Evolutionary conservation across 2,797 vertebrate genomes (phyloP), one percentile per base, ranked within the genome.

Genomic region (Silurus lanzhouensis): DNA sequence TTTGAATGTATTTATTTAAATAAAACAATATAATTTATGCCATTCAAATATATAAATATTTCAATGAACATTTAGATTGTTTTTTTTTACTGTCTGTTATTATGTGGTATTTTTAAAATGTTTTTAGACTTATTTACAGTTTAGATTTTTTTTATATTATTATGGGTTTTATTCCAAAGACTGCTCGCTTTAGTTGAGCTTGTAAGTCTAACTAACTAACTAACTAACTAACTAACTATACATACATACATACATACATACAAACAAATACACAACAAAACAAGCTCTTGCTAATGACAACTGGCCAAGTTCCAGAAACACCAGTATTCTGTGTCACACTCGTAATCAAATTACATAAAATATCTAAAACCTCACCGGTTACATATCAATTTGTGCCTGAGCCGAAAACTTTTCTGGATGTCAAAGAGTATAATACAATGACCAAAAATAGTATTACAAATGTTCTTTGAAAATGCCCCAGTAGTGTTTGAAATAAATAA

Each of bases 341-440:
- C 44, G 48, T 17, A 12, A 46, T 10, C 38, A 46, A 12, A 72
- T 72, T 72, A 48, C 12, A 48, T 46, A 3, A 48, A 48, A 72
- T 46, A 22, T 72, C 38, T 0, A 38, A 38, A 38, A 38, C 3
- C 38, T 83, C 86, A 90, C 89, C 84, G 81, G 85, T 84, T 38
- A 88, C 87, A 78, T 81, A 83, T 13, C 38, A 88, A 83, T 85
- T 86, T 83, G 89, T 90, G 17, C 89, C 89, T 9, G 79, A 68
- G 64, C 88, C 89, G 3, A 89, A 90, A 44, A 82, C 44, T 70
- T 90, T 89, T 2, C 20, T 14, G 64, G 0, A 76, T 74, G 38
- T 77, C 88, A 89, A 88, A 87, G 46, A n/a, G 5, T 52, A 52
- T n/a, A 48, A 10, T 72, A 48, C 5, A n/a, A 48, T 52, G 12